Evolutionary conservation across 2,888 invertebrate species (phyloP), one percentile per base, ranked within the genome.

Genomic region (Eurois occulta): DNA sequence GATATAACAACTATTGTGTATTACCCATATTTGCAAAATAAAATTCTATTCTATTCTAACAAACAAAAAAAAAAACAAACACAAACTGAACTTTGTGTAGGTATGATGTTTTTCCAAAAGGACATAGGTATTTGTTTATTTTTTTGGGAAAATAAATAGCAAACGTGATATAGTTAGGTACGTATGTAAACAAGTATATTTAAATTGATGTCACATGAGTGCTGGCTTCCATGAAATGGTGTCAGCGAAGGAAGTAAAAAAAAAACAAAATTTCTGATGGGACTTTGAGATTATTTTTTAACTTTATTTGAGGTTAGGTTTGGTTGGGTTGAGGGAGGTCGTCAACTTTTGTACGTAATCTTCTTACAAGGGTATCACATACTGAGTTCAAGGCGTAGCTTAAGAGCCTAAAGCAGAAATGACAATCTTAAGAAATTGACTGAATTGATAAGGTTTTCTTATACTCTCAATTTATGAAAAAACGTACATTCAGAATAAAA

Each of bases 121-220:
- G 10, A 60, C 10, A 24, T 38, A 38, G 38, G 8, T 24, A 10
- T 60, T 32, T 60, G 32, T 35, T 60, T 32, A 60, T 8, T 21
- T 60, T 8, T 60, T 60, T 24, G 16, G 16, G n/a, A 38, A 64
- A 64, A 24, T 38, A 64, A 38, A 24, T 38, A 11, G 6, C 38
- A 24, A 35, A 24, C 38, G 11, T 24, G 38, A 1, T 64, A 38
- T 24, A 64, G 38, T 64, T 64, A 21, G 48, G 60, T 24, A 46
- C 21, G 48, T 55, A 38, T 72, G n/a, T 52, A 46, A 62, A 67
- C 52, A 67, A 67, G 55, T 55, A 67, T 81, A 67, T 62, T 7
- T 67, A 41, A 76, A 77, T 77, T 68, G 55, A 75, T 72, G 87
- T 80, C 81, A 81, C 32, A 60, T 60, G 72, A 65, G 35, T 28